Conservation (phyloP, 2,113 vertebrate genomes). For the Hypomesus transpacificus region DNA sequence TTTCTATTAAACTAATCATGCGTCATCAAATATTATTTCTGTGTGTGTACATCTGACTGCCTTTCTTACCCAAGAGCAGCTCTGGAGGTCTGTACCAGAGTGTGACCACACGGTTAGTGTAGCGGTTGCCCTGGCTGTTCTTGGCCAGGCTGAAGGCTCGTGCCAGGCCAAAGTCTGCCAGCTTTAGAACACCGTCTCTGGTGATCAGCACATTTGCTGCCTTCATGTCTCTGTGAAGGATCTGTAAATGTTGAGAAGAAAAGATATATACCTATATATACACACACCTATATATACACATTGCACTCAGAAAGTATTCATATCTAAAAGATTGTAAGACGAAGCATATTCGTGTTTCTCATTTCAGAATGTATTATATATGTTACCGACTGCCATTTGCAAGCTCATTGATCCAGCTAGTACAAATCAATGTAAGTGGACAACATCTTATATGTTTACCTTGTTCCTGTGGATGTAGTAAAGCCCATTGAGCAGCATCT, state of each 20-base stretch:
- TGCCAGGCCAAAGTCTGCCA: constrained; percentile 94
- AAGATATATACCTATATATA: neutral
- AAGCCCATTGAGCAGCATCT: constrained; percentile 95
- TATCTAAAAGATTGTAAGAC: neutral
- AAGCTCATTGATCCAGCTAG: too few species aligned
- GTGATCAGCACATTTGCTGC: constrained; percentile 97
- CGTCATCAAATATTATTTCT: too few species aligned
- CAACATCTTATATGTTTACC: constrained; percentile 63
- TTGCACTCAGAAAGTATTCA: neutral
- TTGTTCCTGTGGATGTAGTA: constrained; percentile 99
- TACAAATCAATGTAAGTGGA: neutral
- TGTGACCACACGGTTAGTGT: constrained; percentile 96
- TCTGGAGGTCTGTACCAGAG: constrained; percentile 97
- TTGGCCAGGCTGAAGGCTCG: constrained; percentile 97
- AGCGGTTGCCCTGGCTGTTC: constrained; percentile 97
- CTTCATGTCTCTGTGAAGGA: constrained; percentile 97
- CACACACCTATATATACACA: neutral
- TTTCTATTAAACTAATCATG: too few species aligned
- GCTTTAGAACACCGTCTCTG: constrained; percentile 90
- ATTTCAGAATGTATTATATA: too few species aligned
- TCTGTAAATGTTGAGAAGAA: constrained; percentile 64
- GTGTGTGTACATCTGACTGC: neutral
- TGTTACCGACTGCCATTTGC: too few species aligned
- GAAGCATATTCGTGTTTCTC: too few species aligned
- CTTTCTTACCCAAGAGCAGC: constrained; percentile 84